Base-by-base conservation (phyloP, 2,113 vertebrate genomes). In the Caranx ignobilis region DNA sequence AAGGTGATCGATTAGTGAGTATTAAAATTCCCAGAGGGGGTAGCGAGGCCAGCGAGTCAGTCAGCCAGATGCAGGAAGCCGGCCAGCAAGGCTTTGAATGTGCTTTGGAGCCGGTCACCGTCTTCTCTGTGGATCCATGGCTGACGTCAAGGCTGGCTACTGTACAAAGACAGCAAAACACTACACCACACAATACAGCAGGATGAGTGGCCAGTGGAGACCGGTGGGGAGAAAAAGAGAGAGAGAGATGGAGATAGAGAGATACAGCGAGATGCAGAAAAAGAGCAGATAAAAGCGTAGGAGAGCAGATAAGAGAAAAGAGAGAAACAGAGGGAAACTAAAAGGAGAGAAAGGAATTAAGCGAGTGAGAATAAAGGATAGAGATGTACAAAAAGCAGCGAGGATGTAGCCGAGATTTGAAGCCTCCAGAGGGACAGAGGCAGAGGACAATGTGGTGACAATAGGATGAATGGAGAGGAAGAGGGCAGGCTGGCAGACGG, bases 1-100 rank as follows among this genome's bases (percentile, higher is more conserved):
- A 59, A 78, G 79, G 80, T 87, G 89, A 92, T 93, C 87, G 89
- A 93, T 93, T 91, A 91, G 81, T 39, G 84, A 75, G 77, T 55
- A 86, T 90, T 92, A 84, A 89, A 85, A 89, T 82, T 86, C 88
- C 80, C 84, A 56, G 75, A 87, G 88, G 87, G 81, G 60, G 39
- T 3, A 21, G 86, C 31, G 45, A 65, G 88, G 89, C 86, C 85
- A 85, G 82, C 6, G 57, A 88, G 82, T 63, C 75, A 56, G 73
- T 57, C 80, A 79, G 87, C 86, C 86, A 81, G 78, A 65, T 31
- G 18, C 59, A 71, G 84, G 71, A 87, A 83, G 62, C 55, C 3
- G 45, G 84, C 87, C 86, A 87, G 84, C 10, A 7, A 75, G 78
- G 84, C 56, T 76, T 61, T 70, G 60, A 77, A 79, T 39, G 21